A percentile compares a stretch with the other conserved stretches of the same genome.
phyloP scores from a whole-genome alignment of 2,113 vertebrate genomes.

The Xenotilapia leptura region DNA sequence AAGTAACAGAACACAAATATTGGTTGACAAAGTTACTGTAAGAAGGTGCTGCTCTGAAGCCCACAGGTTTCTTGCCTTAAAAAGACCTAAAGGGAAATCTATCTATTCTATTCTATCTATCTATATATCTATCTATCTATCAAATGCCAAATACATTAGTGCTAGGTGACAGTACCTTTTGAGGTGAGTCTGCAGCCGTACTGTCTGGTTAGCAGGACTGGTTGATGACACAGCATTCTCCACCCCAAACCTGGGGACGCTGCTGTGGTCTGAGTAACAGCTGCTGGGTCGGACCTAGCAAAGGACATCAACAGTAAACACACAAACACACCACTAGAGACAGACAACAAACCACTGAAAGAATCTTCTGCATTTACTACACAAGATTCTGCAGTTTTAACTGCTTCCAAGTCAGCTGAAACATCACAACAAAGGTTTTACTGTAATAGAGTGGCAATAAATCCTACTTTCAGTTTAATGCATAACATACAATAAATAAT shows the following conservation, averaged over 20 bases:
- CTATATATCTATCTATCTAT: background rate
- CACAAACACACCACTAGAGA: background rate
- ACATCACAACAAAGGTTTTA: background rate
- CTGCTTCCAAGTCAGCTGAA: background rate
- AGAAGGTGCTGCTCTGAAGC: background rate
- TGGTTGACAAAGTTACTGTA: background rate
- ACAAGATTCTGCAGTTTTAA: background rate
- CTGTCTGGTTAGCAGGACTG: background rate
- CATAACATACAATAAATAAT: background rate
- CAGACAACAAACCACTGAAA: background rate
- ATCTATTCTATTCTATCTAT: background rate
- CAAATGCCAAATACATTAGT: background rate
- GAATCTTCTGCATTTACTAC: background rate
- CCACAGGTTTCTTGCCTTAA: background rate
- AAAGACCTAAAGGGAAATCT: background rate
- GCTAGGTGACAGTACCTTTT: slow-evolving; percentile 24
- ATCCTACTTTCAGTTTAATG: background rate
- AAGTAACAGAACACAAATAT: background rate
- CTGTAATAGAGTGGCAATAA: background rate
- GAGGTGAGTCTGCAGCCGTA: background rate
- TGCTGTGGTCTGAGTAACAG: background rate
- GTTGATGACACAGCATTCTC: background rate
- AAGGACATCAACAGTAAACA: background rate
- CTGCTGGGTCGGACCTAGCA: slow-evolving; percentile 18
- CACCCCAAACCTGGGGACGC: background rate